Evolutionary conservation across 2,797 vertebrate species (phyloP).

Genomic region (Xenentodon cancila): DNA sequence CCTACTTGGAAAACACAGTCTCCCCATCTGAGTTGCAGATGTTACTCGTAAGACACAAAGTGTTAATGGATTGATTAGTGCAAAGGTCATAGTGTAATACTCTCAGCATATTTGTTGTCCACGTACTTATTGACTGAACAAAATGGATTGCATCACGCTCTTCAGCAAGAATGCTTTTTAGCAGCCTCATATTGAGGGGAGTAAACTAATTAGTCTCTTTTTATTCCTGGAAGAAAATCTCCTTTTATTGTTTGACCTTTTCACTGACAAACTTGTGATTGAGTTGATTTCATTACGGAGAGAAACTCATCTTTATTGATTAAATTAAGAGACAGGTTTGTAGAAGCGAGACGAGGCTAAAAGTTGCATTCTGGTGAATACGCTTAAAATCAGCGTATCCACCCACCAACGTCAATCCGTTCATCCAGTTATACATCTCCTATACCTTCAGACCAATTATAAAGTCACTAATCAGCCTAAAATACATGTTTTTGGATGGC

Average conservation of each 20-base stretch:
- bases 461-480: no score
- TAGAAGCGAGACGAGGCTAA: constrained; percentile 35
- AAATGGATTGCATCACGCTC: constrained; percentile 64
- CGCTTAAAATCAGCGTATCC: constrained; percentile 22
- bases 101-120: constrained; percentile 67
- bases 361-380: constrained; percentile 42
- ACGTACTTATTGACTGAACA: constrained; percentile 76
- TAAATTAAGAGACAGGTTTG: constrained; percentile 57
- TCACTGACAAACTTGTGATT: constrained; percentile 74
- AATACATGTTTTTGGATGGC: no score
- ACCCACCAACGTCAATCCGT: background rate
- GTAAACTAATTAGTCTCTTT: constrained; percentile 64
- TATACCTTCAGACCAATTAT: background rate
- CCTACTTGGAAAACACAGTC: constrained; percentile 36
- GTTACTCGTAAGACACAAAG: constrained; percentile 56
- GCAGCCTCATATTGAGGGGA: constrained; percentile 52
- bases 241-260: constrained; percentile 79
- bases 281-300: constrained; percentile 70
- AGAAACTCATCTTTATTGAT: constrained; percentile 79
- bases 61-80: constrained; percentile 71
- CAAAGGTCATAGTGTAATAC: constrained; percentile 84
- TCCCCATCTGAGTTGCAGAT: constrained; percentile 35
- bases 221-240: constrained; percentile 52
- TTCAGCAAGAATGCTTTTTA: constrained; percentile 44
- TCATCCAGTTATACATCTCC: background rate